Conservation (phyloP, 2,113 vertebrate species). For the Sula dactylatra region DNA sequence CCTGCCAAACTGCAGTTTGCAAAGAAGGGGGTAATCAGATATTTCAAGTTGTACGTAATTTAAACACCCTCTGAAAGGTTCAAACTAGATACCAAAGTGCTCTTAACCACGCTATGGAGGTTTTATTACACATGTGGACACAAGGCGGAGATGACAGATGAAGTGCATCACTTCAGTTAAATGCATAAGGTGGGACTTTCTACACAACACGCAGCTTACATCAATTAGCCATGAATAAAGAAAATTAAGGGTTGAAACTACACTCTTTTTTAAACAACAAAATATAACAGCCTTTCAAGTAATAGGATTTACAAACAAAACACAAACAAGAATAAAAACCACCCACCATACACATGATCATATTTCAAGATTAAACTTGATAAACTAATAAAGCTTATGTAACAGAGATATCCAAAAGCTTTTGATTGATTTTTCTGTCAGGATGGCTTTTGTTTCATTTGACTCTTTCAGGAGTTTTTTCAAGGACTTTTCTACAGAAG, state of each 20-base stretch:
- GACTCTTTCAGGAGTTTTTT: too few relatives aligned
- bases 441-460: neutral
- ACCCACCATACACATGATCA: neutral
- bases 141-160: rapidly evolving
- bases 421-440: neutral
- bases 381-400: neutral
- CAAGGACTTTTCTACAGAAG: neutral
- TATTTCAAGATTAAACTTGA: neutral
- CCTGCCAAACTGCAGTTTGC: neutral
- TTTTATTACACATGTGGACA: neutral
- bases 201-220: rapidly evolving
- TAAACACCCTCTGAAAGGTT: neutral
- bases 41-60: neutral
- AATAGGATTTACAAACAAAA: neutral
- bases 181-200: neutral
- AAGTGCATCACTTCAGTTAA: neutral
- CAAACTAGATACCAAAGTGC: neutral
- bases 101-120: rapidly evolving
- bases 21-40: neutral
- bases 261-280: neutral
- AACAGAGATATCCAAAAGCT: neutral
- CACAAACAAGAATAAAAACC: neutral
- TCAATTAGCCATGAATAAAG: neutral
- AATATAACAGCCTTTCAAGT: neutral
- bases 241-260: neutral